Evolutionary conservation across 2,797 vertebrate genomes (phyloP).

Genomic region (Lophius americanus): DNA sequence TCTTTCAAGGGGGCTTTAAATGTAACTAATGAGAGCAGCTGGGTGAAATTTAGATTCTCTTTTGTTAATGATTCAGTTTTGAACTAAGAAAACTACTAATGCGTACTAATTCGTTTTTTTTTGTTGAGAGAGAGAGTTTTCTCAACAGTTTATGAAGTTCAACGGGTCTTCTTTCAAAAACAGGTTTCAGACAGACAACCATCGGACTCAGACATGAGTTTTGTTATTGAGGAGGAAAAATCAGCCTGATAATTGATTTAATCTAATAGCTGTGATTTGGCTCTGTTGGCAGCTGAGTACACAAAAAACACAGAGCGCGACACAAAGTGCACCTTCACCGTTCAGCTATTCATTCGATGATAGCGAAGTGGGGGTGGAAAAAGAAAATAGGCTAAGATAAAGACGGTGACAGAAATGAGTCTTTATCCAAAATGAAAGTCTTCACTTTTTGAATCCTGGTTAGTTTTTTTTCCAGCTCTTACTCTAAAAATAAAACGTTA

Average conservation of each 20-base stretch:
- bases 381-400: constrained; percentile 15
- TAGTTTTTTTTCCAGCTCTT: constrained; percentile 38
- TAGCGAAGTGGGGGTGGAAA: background rate
- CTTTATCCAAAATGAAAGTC: background rate
- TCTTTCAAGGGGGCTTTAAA: too few species aligned
- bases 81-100: background rate
- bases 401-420: background rate
- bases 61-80: background rate
- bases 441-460: constrained; percentile 7
- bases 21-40: too few species aligned
- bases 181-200: constrained; percentile 17
- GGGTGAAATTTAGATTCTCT: too few species aligned
- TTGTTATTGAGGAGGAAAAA: constrained; percentile 44
- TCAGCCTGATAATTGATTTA: constrained; percentile 48
- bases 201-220: constrained; percentile 7
- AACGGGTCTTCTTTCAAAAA: constrained; percentile 14
- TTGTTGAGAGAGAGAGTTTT: background rate
- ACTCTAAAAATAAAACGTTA: constrained; percentile 37
- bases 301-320: constrained; percentile 32
- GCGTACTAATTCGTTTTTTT: too few species aligned
- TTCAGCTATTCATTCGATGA: constrained; percentile 30
- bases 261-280: constrained; percentile 60
- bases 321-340: constrained; percentile 43
- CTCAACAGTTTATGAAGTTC: background rate
- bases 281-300: constrained; percentile 61